Percentiles rank a stretch among this genome's conserved stretches.
Evolutionary conservation across 2,888 invertebrate species (phyloP).

Genomic region (Acleris holmiana): DNA sequence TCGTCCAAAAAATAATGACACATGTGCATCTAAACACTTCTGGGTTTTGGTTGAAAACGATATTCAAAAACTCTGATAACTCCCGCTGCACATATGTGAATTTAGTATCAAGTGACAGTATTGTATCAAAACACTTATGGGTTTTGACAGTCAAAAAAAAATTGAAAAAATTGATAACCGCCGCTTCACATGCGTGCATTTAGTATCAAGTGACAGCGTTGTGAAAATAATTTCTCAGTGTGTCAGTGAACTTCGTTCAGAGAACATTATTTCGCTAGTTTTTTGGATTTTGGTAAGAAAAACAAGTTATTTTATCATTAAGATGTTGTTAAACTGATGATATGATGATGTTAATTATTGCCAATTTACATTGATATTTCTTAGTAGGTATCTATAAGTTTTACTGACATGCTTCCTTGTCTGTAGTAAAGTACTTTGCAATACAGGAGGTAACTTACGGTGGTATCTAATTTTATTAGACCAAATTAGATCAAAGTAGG

Average conservation of each 20-base stretch:
- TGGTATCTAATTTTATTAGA: background rate
- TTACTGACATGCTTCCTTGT: background rate
- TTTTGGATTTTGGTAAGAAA: background rate
- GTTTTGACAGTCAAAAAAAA: too few relatives aligned
- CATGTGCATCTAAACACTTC: background rate
- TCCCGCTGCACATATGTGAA: background rate
- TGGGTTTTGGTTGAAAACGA: background rate
- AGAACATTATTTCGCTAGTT: background rate
- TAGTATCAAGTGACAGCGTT: too few relatives aligned
- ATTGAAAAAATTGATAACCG: too few relatives aligned
- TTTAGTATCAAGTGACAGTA: background rate
- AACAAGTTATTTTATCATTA: background rate
- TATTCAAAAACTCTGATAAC: background rate
- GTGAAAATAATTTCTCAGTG: background rate
- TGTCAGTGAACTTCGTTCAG: background rate
- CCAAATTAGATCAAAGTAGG: background rate
- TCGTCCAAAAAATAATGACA: background rate
- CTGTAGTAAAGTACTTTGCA: background rate
- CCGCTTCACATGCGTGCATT: too few relatives aligned
- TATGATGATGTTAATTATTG: background rate
- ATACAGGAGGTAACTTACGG: background rate
- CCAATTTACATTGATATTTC: background rate
- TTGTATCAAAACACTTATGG: background rate
- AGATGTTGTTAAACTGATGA: background rate
- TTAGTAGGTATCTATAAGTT: background rate